These are phyloP conservation scores for Drosophila planitibia DNA, from an alignment of 2,888 invertebrate genomes.

Conservation along the genomic window DNA sequence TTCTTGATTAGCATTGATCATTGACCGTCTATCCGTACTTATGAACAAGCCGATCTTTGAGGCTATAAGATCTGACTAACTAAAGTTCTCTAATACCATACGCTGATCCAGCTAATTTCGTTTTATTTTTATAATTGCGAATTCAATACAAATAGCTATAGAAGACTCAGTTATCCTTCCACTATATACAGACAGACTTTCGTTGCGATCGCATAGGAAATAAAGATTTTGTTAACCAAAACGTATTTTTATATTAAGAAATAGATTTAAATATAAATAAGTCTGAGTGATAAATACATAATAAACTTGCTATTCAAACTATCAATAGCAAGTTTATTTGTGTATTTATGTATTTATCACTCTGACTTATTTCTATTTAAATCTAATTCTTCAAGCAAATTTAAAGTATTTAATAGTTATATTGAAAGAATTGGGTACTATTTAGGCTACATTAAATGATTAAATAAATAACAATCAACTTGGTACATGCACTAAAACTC, in stretches of 20 bases:
- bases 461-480: not conserved
- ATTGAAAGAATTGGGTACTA: not conserved
- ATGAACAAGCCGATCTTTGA: not conserved
- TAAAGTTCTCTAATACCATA: not conserved
- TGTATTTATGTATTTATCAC: not conserved
- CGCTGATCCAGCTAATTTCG: fast-evolving
- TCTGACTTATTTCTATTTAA: not conserved
- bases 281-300: too few species aligned
- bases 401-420: too few species aligned
- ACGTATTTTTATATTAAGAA: not conserved
- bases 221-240: not conserved
- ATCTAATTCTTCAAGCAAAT: not conserved
- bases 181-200: not conserved
- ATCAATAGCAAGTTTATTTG: not conserved
- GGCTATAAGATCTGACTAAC: not conserved
- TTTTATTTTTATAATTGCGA: not conserved
- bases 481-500: slow-evolving; percentile 8
- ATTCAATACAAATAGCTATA: not conserved
- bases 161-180: not conserved
- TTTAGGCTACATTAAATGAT: not conserved
- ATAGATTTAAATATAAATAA: too few species aligned
- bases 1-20: not conserved
- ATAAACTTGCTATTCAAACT: too few species aligned
- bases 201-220: not conserved
- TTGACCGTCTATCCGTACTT: not conserved